Conservation (phyloP, 2,797 vertebrate species). For the Chiropotes sagulatus region DNA sequence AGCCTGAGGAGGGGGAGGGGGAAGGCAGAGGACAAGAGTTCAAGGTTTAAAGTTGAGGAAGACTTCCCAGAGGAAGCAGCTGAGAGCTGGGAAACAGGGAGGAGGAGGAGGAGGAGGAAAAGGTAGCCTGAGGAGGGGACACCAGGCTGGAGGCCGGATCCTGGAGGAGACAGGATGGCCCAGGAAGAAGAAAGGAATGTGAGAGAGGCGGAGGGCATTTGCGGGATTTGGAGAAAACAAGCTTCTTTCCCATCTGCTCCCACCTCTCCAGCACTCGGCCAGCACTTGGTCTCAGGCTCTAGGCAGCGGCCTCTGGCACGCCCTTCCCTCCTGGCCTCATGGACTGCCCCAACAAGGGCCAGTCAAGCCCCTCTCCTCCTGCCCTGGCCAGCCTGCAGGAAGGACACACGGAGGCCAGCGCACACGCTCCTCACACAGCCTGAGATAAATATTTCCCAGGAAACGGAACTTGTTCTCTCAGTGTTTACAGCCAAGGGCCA, state of each 20-base stretch:
- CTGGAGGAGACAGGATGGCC: background rate
- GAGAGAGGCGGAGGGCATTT: background rate
- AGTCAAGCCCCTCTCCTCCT: constrained; percentile 61
- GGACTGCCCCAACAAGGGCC: background rate
- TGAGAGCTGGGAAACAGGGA: background rate
- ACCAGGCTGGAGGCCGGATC: background rate
- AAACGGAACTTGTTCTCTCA: constrained; percentile 78
- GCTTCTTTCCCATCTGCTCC: background rate
- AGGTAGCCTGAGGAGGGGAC: background rate
- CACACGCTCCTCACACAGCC: constrained; percentile 74
- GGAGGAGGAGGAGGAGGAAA: background rate
- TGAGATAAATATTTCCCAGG: constrained; percentile 79
- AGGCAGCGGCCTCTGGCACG: background rate
- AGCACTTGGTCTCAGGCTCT: background rate
- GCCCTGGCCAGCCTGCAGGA: constrained; percentile 67
- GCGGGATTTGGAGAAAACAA: background rate
- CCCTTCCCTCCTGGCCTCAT: constrained; percentile 38
- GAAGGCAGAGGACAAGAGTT: background rate
- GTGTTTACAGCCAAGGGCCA: constrained; percentile 76
- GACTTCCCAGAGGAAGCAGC: background rate
- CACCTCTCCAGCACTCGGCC: background rate
- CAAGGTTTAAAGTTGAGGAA: background rate
- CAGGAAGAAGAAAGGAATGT: background rate
- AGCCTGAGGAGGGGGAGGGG: background rate
- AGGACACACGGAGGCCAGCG: constrained; percentile 60